Percentiles rank a stretch among this genome's conserved stretches.
These are phyloP conservation scores for Trigoniulus corallinus DNA, from an alignment of 1,140 invertebrate species.

Conservation along the genomic window DNA sequence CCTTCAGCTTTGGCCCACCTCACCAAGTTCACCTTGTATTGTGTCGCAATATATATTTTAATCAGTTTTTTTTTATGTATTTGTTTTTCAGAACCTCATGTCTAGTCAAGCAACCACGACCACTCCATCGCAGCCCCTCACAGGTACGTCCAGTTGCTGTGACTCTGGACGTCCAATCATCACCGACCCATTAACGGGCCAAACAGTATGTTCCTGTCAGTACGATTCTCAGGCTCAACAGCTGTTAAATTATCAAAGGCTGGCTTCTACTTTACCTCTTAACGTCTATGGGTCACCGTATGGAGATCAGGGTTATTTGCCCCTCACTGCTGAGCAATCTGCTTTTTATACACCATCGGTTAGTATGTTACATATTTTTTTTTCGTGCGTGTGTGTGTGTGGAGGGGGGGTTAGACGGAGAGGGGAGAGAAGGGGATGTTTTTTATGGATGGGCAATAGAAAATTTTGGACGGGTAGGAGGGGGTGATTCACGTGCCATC, in stretches of 20 bases:
- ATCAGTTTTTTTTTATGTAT: no score
- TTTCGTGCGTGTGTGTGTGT: no score
- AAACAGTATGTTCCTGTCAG: conserved; percentile 84
- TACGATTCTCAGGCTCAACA: conserved; percentile 26
- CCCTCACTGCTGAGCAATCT: conserved; percentile 23
- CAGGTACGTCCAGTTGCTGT: conserved; percentile 40
- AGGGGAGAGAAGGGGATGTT: no score
- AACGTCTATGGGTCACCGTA: conserved; percentile 47
- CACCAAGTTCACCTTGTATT: no score
- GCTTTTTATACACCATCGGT: conserved; percentile 33
- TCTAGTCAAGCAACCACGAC: conserved; percentile 17
- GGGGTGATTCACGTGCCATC: no score
- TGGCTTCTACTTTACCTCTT: conserved; percentile 48
- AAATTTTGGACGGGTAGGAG: no score
- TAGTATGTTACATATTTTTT: conserved; percentile 13
- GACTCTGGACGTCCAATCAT: conserved; percentile 79
- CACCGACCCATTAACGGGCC: conserved; percentile 78
- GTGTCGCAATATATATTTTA: no score
- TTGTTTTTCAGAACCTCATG: no score
- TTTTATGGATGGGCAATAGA: no score
- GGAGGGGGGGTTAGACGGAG: no score
- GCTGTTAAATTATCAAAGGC: conserved; percentile 50
- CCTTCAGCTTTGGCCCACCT: no score
- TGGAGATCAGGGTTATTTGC: conserved; percentile 14
- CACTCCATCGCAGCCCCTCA: conserved; percentile 30